Evolutionary conservation across 1,140 invertebrate species (phyloP).

Genomic region (Caenorhabditis brenneri): DNA sequence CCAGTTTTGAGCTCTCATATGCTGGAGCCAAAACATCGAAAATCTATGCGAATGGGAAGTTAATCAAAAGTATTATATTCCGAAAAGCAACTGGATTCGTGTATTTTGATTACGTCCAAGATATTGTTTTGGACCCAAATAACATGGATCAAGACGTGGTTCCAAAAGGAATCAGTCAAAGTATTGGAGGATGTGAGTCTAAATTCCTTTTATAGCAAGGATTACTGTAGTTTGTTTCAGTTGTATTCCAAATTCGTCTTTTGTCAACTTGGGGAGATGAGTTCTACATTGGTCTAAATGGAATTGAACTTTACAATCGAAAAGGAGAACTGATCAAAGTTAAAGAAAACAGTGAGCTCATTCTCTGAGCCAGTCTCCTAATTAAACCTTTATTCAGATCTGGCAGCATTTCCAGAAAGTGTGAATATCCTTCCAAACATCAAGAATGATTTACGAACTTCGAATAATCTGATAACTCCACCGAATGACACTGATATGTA

Average conservation of each 20-base stretch:
- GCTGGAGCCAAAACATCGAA: constrained; percentile 76
- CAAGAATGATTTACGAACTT: constrained; percentile 78
- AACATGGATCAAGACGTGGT: constrained; percentile 50
- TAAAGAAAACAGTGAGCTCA: constrained; percentile 76
- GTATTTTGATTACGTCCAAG: constrained; percentile 70
- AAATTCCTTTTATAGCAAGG: no score
- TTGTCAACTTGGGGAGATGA: constrained; percentile 83
- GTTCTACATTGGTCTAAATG: constrained; percentile 83
- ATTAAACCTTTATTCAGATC: constrained; percentile 74
- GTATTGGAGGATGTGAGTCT: constrained; percentile 68
- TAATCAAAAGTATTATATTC: constrained; percentile 59
- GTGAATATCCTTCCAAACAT: constrained; percentile 79
- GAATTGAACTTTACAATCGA: constrained; percentile 79
- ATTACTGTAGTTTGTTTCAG: constrained; percentile 67
- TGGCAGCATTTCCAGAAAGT: constrained; percentile 82
- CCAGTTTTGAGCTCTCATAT: constrained; percentile 78
- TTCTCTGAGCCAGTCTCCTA: no score
- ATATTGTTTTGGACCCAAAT: constrained; percentile 64
- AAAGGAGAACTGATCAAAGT: constrained; percentile 76
- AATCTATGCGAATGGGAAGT: constrained; percentile 65
- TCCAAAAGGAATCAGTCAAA: constrained; percentile 61
- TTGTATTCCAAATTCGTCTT: constrained; percentile 81
- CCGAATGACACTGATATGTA: constrained; percentile 76
- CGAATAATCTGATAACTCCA: constrained; percentile 81
- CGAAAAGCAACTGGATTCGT: constrained; percentile 68